A percentile compares a stretch with the other conserved stretches of the same genome.
Conservation (phyloP, 2,888 invertebrate species). For the Synergus gifuensis region DNA sequence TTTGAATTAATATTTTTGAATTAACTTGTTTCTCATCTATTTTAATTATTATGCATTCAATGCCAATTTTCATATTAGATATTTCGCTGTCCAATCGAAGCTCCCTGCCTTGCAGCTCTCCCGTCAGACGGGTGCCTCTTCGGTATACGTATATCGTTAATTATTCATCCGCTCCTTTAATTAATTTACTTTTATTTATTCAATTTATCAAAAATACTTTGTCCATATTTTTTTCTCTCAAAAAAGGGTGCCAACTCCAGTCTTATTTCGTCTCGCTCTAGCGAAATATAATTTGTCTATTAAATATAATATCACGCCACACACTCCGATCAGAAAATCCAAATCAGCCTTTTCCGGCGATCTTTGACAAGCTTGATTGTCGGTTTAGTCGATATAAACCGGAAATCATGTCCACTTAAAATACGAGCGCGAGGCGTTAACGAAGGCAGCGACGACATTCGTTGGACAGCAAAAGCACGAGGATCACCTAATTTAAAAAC, state of each 20-base stretch:
- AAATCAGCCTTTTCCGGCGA: conserved; percentile 27
- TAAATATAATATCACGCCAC: conserved; percentile 42
- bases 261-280: conserved; percentile 40
- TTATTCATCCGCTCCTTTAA: conserved; percentile 22
- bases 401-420: conserved; percentile 19
- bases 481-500: conserved; percentile 31
- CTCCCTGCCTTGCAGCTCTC: conserved; percentile 26
- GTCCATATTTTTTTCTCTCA: conserved; percentile 37
- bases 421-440: conserved; percentile 39
- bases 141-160: conserved; percentile 29
- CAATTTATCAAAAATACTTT: conserved; percentile 71
- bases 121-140: conserved; percentile 39
- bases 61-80: conserved; percentile 44
- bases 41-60: conserved; percentile 24
- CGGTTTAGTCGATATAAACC: conserved; percentile 32
- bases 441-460: conserved; percentile 46
- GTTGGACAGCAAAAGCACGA: conserved; percentile 40
- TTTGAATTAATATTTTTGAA: not conserved
- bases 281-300: conserved; percentile 37
- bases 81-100: conserved; percentile 52
- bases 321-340: conserved; percentile 30
- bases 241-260: conserved; percentile 39
- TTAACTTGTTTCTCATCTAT: not conserved
- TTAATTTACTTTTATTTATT: conserved; percentile 51
- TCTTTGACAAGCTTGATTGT: conserved; percentile 16